phyloP scores from a whole-genome alignment of 2,797 vertebrate genomes.

The Sebastes melanostomus region DNA sequence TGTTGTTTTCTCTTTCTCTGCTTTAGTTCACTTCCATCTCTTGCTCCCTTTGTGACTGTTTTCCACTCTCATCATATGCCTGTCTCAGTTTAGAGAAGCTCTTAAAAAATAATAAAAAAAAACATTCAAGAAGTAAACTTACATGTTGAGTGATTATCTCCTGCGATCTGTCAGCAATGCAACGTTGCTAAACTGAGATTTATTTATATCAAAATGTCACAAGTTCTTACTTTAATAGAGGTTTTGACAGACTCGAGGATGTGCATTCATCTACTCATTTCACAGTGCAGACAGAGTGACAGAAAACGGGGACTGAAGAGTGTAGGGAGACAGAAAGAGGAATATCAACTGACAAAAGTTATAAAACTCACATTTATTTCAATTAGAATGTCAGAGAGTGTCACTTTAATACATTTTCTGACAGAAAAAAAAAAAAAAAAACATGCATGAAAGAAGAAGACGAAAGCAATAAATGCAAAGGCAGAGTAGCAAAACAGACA shows the following conservation, averaged over 20 bases:
- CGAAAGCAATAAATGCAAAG: not conserved
- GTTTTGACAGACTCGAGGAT: constrained; percentile 23
- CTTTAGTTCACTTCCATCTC: not conserved
- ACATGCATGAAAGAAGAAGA: not conserved
- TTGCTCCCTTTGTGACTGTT: not conserved
- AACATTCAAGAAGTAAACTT: not conserved
- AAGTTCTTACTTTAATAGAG: constrained; percentile 10
- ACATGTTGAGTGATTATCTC: not conserved
- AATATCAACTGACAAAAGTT: constrained; percentile 17
- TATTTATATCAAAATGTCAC: constrained; percentile 34
- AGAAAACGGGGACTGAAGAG: constrained; percentile 5
- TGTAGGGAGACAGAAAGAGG: not conserved
- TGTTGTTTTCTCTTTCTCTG: not conserved
- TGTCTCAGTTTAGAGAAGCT: not conserved
- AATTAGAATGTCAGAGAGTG: constrained; percentile 24
- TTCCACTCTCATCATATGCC: not conserved
- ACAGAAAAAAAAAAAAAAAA: not conserved
- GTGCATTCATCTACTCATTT: constrained; percentile 13
- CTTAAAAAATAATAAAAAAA: not conserved
- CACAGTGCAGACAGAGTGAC: constrained; percentile 30
- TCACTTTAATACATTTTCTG: constrained; percentile 20
- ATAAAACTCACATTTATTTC: constrained; percentile 32
- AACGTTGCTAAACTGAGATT: constrained; percentile 1
- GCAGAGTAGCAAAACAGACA: constrained; percentile 10
- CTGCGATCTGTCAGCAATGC: not conserved